Conservation (phyloP, 1,140 invertebrate genomes). For the Penaeus japonicus region DNA sequence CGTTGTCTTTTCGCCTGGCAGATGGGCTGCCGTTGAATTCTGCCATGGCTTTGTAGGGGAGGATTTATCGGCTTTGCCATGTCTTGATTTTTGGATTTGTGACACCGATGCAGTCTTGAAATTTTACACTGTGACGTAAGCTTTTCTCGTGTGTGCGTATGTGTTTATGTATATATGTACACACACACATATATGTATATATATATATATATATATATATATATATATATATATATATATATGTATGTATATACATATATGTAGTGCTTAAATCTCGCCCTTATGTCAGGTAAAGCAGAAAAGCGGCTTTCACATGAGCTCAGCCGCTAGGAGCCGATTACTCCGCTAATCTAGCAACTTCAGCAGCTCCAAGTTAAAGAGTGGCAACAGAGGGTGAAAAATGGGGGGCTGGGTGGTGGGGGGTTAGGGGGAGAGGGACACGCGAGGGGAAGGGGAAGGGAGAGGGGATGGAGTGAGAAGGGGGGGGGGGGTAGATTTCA, state of each 20-base stretch:
- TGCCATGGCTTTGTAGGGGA: no score
- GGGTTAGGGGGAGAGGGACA: no score
- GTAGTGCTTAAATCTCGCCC: constrained; percentile 33
- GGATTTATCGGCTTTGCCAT: no score
- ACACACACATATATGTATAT: not conserved
- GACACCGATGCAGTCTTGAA: no score
- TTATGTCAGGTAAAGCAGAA: constrained; percentile 34
- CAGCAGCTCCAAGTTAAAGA: constrained; percentile 24
- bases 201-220: not conserved
- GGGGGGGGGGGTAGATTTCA: no score
- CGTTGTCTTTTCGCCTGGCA: no score
- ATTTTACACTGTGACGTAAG: no score
- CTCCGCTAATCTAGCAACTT: constrained; percentile 25
- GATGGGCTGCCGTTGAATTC: no score
- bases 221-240: not conserved
- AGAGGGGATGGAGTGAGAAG: no score
- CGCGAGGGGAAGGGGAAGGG: no score
- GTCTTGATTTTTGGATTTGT: no score
- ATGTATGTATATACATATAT: constrained; percentile 18
- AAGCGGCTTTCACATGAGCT: constrained; percentile 20
- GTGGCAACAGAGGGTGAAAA: not conserved
- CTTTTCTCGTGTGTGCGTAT: no score
- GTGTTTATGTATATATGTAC: not conserved
- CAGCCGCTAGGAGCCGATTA: constrained; percentile 19
- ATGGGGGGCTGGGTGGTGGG: not conserved